phyloP scores from a whole-genome alignment of 2,797 vertebrate species.

The Chaetodon trifasciatus region DNA sequence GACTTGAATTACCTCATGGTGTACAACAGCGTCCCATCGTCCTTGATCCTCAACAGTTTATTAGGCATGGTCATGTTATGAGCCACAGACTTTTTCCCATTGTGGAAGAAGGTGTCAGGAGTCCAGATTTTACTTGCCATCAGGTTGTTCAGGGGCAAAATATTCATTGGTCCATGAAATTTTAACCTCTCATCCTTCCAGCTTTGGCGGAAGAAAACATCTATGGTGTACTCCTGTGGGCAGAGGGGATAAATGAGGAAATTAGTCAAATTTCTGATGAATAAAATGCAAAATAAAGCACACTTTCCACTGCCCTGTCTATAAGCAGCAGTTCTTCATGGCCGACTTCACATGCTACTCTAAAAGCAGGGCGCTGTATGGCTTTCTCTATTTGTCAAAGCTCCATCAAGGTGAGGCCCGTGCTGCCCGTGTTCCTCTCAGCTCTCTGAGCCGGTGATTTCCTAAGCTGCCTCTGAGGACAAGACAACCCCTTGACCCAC shows the following conservation, averaged over 20 bases:
- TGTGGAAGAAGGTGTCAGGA: constrained; percentile 99
- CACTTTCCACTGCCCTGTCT: too few species aligned
- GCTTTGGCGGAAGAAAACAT: constrained; percentile 98
- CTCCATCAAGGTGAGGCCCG: constrained; percentile 51
- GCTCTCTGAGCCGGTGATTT: constrained; percentile 41
- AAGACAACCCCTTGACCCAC: constrained; percentile 63
- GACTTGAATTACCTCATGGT: constrained; percentile 91
- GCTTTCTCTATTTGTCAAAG: constrained; percentile 46
- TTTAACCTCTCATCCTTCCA: constrained; percentile 98
- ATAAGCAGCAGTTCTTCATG: constrained; percentile 34
- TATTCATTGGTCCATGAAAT: constrained; percentile 98
- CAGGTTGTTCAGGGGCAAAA: constrained; percentile 96
- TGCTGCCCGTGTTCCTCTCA: constrained; percentile 22
- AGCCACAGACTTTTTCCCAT: constrained; percentile 98
- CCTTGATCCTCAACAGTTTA: constrained; percentile 95
- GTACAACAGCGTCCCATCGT: constrained; percentile 96
- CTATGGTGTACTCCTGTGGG: constrained; percentile 96
- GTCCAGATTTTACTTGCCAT: constrained; percentile 99
- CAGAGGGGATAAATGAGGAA: constrained; percentile 18
- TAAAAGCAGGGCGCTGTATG: constrained; percentile 19
- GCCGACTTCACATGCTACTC: constrained; percentile 49
- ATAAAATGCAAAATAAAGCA: too few species aligned
- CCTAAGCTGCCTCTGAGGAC: constrained; percentile 50
- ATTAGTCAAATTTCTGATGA: neutral
- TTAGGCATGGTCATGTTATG: constrained; percentile 99